Evolutionary conservation across 2,797 vertebrate genomes (phyloP), one percentile per base, ranked within the genome.

Genomic region (Euthynnus affinis): DNA sequence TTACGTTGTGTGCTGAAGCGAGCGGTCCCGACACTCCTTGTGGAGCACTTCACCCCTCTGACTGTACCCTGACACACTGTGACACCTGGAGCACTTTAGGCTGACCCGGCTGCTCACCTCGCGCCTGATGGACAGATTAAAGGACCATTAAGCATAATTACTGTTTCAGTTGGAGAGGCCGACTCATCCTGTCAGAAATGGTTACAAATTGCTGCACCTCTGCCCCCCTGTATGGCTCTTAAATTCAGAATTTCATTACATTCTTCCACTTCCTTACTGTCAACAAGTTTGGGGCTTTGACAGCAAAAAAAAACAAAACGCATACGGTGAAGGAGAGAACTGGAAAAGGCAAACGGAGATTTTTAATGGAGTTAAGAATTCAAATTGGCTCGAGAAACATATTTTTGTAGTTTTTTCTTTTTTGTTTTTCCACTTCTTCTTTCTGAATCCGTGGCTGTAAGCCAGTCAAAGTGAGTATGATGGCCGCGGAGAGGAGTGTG

Each of bases 121-220:
- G 80, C 17, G 86, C 76, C 91, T 94, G 94, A 95, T 87, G 92
- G 94, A 94, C 91, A 92, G 93, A 95, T 95, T 95, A 95, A 95
- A 94, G 93, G 90, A 89, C 94, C 94, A 95, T 96, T 95, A 95
- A 92, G 92, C 89, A 92, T 95, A 95, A 96, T 96, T 96, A 95
- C 91, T 89, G 83, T 93, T 95, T 94, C 90, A 92, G 86, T 90
- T 91, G 87, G 86, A 93, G 93, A 92, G 88, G 90, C 90, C 91
- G 90, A 92, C 92, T 94, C 85, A 74, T 89, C 84, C 85, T 91
- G 92, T 93, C 92, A 93, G 81, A 95, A 94, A 94, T 91, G 74
- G 92, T 91, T 93, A 92, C 90, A 95, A 95, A 94, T 94, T 92
- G 88, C 86, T 72, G 78, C 80, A 80, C 83, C 84, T 88, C 70